Evolutionary conservation across 2,888 invertebrate species (phyloP), one percentile per base, ranked within the genome.

Genomic region (Seira musarum): DNA sequence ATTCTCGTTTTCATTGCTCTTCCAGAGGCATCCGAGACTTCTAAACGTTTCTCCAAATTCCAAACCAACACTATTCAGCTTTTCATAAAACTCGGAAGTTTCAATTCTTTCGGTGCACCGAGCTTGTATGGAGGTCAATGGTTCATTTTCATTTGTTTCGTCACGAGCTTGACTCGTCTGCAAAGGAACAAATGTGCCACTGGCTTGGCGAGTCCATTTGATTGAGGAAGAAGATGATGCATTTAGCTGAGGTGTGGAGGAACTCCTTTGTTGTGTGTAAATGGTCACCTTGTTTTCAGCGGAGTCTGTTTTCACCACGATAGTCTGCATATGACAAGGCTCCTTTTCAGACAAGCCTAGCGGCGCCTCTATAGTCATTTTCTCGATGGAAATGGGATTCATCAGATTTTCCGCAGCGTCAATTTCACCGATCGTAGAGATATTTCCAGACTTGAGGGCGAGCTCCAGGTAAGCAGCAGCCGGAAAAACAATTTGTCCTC

Each of bases 381-480:
- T 82, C 61, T 82, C 79, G 30, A 85, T 61, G 1, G 78, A 70
- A 35, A 84, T 73, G 1, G 80, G 73, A 63, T 70, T 70, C 63
- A 76, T 71, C 40, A 77, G 63, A 19, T 77, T 77, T 19, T 65
- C 69, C 10, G 35, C 30, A 15, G n/a, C 60, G 25, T 65, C 67
- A 17, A 35, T 49, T 35, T 75, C 61, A 24, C 78, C 82, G 22
- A 74, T 71, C 1, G 77, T 77, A 0, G 84, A 81, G 5, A 77
- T 25, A 61, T 77, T 67, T 60, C 83, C 84, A 21, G 82, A 71
- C 6, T 69, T 70, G 0, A 84, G 64, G 19, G 66, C 35, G 77
- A 83, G 71, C 60, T 84, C 84, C 22, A 84, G 53, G 35, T 75
- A 82, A 0, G 80, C 84, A 2, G 83, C 84, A n/a, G 74, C 84